Conservation (phyloP, 2,797 vertebrate species). For the Sebastes baramenuke region DNA sequence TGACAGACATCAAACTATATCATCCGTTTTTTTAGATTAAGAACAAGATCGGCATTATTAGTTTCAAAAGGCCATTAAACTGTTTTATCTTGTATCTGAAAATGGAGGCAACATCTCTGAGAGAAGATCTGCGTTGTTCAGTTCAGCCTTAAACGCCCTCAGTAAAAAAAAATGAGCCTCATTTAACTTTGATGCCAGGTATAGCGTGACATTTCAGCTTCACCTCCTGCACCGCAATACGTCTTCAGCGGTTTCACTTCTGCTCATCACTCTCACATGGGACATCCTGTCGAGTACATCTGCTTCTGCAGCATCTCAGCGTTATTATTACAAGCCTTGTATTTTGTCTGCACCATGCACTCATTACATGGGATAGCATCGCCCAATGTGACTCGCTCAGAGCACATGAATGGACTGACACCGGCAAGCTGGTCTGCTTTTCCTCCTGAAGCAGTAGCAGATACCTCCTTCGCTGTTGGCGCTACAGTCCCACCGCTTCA, state of each 20-base stretch:
- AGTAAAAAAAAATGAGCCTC: not conserved
- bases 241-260: slow-evolving; percentile 62
- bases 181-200: slow-evolving; percentile 15
- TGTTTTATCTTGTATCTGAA: not conserved
- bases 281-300: slow-evolving; percentile 60
- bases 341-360: slow-evolving; percentile 13
- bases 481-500: not conserved
- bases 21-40: not conserved
- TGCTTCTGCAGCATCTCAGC: slow-evolving; percentile 2
- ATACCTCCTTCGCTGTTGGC: not conserved
- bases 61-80: not conserved
- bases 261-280: slow-evolving; percentile 57
- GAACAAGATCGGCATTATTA: not conserved
- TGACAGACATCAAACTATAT: not conserved
- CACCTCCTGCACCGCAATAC: slow-evolving; percentile 42
- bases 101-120: not conserved
- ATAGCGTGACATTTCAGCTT: slow-evolving; percentile 38
- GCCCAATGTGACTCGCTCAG: slow-evolving; percentile 14
- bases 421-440: not conserved
- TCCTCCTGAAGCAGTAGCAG: not conserved
- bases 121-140: not conserved
- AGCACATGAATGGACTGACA: slow-evolving; percentile 30
- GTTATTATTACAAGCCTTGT: not conserved
- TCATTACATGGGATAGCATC: slow-evolving; percentile 1
- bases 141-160: not conserved